A percentile compares a stretch with the other conserved stretches of the same genome.
Conservation (phyloP, 2,797 vertebrate genomes). For the Enteromius thamalakanensis region DNA sequence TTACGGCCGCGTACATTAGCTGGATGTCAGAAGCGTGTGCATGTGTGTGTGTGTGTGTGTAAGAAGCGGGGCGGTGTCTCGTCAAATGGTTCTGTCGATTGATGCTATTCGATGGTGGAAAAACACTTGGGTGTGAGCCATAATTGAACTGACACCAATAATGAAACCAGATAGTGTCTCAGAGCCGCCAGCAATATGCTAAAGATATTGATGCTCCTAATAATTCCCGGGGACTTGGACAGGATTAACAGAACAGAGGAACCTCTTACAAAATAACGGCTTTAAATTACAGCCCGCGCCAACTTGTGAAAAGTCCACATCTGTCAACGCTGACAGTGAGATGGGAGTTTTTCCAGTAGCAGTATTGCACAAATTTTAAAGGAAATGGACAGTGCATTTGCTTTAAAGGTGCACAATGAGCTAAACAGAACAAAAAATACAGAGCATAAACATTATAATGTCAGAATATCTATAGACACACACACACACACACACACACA, state of each 20-base stretch:
- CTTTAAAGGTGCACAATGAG: not conserved
- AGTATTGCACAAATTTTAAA: conserved; percentile 23
- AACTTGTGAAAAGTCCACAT: conserved; percentile 62
- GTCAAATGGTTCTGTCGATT: conserved; percentile 92
- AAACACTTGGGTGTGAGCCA: conserved; percentile 99
- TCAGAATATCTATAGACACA: not conserved
- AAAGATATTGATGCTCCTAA: conserved; percentile 98
- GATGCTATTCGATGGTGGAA: conserved; percentile 97
- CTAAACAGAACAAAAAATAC: not conserved
- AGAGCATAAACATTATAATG: not conserved
- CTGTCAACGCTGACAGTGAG: conserved; percentile 44
- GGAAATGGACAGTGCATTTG: not conserved
- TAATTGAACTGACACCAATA: conserved; percentile 99
- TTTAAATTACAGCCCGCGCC: conserved; percentile 67
- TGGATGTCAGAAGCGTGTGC: conserved; percentile 85
- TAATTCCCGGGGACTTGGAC: conserved; percentile 86
- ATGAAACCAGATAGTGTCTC: conserved; percentile 96
- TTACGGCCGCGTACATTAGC: conserved; percentile 94
- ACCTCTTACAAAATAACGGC: conserved; percentile 53
- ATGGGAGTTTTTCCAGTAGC: conserved; percentile 46
- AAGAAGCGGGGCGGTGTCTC: conserved; percentile 72
- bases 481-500: too few species aligned
- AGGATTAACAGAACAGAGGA: conserved; percentile 66
- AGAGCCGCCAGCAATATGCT: conserved; percentile 91
- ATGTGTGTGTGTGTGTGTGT: conserved; percentile 41